Evolutionary conservation across 1,140 invertebrate genomes (phyloP), one percentile per base, ranked within the genome.

Genomic region (Andricus grossulariae): DNA sequence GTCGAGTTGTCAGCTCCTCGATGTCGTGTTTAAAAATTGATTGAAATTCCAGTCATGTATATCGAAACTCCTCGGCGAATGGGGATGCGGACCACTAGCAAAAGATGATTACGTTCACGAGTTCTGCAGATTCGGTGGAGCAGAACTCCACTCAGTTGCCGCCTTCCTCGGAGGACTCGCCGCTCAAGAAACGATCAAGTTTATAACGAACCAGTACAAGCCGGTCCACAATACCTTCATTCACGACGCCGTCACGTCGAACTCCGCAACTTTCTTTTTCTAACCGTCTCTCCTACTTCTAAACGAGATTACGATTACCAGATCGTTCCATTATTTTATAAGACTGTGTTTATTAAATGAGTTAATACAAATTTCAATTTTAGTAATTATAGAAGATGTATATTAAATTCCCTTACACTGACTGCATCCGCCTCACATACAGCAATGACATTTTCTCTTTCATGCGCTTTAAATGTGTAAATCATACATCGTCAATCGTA

Each of bases 91-190:
- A 76, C 93, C 94, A 66, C 93, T 94, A 25, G 94, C 95, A 51
- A 98, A 97, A 89, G 98, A 99, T 91, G 98, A 99, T 90, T 97
- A 96, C 86, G 94, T 99, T 18, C 98, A 99, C 91, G 98, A 99
- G 92, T 96, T 99, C 91, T 98, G 97, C 88, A 90, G 95, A 57
- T 99, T 97, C 92, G 98, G 98, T 60, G 98, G 97, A 18, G 94
- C 96, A 10, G 98, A 99, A 92, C 91, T 99, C 54, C 98, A 99
- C 91, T 97, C 97, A 49, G 94, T 99, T n/a, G 97, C 98, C 39
- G 95, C 98, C 11, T 98, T 98, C 90, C 93, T 99, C 76, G 95
- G 96, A 82, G 99, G 98, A 3, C 96, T 97, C 88, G 96, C 95
- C 52, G 98, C 98, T 15, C 99, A 99, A 85, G 99, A 99, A 93